These are phyloP conservation scores for Phataginus tricuspis DNA, from an alignment of 2,797 vertebrate species.

Conservation along the genomic window DNA sequence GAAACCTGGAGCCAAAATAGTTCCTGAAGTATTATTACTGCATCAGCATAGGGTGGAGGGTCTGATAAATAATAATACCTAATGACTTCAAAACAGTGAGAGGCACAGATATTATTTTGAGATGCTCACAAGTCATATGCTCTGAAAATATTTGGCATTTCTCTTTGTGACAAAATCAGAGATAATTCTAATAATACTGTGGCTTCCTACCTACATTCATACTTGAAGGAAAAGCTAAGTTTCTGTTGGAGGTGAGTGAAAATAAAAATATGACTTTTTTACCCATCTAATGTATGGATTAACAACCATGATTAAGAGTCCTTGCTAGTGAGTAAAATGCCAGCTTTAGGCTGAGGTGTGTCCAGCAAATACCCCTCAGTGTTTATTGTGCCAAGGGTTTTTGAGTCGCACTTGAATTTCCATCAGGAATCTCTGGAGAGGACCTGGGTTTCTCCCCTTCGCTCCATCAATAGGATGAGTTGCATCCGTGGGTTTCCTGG, in stretches of 20 bases:
- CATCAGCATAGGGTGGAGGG: neutral
- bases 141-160: neutral
- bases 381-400: neutral
- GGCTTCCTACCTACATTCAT: neutral
- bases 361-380: neutral
- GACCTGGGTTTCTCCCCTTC: neutral
- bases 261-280: neutral
- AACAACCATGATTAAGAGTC: neutral
- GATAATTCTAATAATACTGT: neutral
- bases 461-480: neutral
- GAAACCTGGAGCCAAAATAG: neutral
- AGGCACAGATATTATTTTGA: neutral
- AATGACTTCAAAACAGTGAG: neutral
- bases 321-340: neutral
- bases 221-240: neutral
- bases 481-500: neutral
- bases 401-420: neutral
- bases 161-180: neutral
- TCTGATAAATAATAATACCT: neutral
- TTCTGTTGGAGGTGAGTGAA: neutral
- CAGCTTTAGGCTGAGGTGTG: neutral
- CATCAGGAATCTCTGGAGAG: neutral
- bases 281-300: neutral
- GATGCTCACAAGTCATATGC: neutral
- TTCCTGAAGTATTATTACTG: neutral